Evolutionary conservation across 1,140 invertebrate species (phyloP), one percentile per base, ranked within the genome.

Genomic region (Brachionus rotundiformis): DNA sequence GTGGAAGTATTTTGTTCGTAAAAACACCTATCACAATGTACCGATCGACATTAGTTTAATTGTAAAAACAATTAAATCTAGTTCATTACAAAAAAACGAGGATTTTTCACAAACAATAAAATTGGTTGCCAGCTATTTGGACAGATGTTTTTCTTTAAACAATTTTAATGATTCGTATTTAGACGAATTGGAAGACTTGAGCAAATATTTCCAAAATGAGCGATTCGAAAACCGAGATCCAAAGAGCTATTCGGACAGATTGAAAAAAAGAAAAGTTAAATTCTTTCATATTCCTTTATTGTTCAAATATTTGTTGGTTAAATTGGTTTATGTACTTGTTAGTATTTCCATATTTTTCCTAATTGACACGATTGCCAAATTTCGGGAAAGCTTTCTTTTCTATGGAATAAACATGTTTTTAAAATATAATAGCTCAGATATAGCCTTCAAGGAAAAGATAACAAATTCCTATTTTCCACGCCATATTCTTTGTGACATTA

Each of bases 401-500:
- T 90, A 88, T 85, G 89, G 90, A 23, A 83, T 87, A 10, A 86
- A 89, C 81, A 87, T 89, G 36, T 6, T 44, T 19, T 4, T 25
- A 13, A 73, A 73, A 73, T 73, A n/a, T 25, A 73, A 84, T 33
- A 86, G 88, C 79, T 6, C 61, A 2, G 79, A 89, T n/a, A 83
- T 85, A 6, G 83, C 84, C 41, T 88, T 88, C 41, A 80, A 83
- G 11, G 85, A 87, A 77, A 89, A 87, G 86, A 84, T 84, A 31
- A 65, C 85, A 84, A 82, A 85, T 83, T 88, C 83, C 82, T 88
- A 84, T 84, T 89, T 89, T 84, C 89, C 89, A 8, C 84, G 88
- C 11, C 85, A 90, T 29, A 89, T 89, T 0, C 83, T 89, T 47
- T 90, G 89, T 80, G 89, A 90, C 80, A 89, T 90, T 84, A 86